Evolutionary conservation across 2,888 invertebrate genomes (phyloP).

Genomic region (Polydrusus tereticollis): DNA sequence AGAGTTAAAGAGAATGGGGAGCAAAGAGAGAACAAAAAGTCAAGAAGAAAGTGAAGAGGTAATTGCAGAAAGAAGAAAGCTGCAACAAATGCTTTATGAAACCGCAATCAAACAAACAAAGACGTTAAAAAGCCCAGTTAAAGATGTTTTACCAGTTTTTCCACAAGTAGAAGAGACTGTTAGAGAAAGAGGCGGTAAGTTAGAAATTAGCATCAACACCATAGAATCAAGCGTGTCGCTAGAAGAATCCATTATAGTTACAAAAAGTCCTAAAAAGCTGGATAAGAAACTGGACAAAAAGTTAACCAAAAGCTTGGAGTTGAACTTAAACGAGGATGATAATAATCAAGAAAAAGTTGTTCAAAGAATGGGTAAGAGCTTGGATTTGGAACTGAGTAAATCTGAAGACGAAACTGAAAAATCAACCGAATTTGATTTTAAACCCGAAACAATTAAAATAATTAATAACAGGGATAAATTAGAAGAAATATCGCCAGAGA

Average conservation of each 20-base stretch:
- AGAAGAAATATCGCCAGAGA: conserved; percentile 62
- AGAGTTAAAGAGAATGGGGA: conserved; percentile 71
- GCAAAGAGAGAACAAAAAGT: conserved; percentile 78
- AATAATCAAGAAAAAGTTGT: conserved; percentile 59
- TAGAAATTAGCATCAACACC: conserved; percentile 80
- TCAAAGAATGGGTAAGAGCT: conserved; percentile 65
- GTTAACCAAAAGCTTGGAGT: conserved; percentile 76
- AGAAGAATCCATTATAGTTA: conserved; percentile 82
- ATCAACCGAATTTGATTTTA: conserved; percentile 63
- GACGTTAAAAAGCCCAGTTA: conserved; percentile 80
- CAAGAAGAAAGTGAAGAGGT: conserved; percentile 80
- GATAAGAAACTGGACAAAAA: conserved; percentile 70
- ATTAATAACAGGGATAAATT: conserved; percentile 53
- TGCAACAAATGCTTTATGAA: conserved; percentile 82
- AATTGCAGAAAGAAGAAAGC: conserved; percentile 79
- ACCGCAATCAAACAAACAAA: conserved; percentile 82
- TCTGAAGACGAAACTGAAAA: conserved; percentile 57
- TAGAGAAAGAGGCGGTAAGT: conserved; percentile 79
- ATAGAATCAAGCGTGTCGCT: conserved; percentile 65
- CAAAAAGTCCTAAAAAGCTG: conserved; percentile 80
- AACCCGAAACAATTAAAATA: conserved; percentile 57
- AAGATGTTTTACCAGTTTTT: conserved; percentile 78
- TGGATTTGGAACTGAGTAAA: conserved; percentile 64
- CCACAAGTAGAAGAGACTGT: conserved; percentile 82
- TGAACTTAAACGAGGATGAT: conserved; percentile 70